Base-by-base conservation (phyloP, 2,797 vertebrate genomes). In the Cynodonichthys magdalenae region DNA sequence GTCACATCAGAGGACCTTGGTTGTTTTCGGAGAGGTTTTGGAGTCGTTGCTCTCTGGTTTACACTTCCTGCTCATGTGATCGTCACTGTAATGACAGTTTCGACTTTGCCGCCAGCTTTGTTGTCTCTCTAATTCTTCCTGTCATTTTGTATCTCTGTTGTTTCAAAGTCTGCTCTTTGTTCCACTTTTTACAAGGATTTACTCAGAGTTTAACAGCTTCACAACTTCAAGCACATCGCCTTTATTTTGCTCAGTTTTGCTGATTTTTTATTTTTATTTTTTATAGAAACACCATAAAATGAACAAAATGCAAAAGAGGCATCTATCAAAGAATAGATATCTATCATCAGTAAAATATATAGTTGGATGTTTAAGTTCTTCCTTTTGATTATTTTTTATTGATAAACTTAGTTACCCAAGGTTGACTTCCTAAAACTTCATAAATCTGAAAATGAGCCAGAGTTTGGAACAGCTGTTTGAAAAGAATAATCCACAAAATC, bases 11-110 rank as follows among this genome's bases (percentile, higher is more conserved):
- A 69, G 57, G 48, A 77, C 52, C 8, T 68, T 53, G 58, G 81
- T 66, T 58, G 20, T 61, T 75, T 71, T 77, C 34, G 36, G 71
- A 72, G 71, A 56, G 68, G 77, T 75, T 84, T n/a, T n/a, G 58
- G 60, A 46, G 71, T 69, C 54, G 74, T 52, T 74, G 64, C 71
- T 80, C 69, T 11, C 50, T 34, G 42, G 59, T 85, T 87, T 84
- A 79, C 65, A 72, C 74, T 66, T 79, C 80, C 75, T 62, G 72
- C 81, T 85, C 77, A 79, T 87, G 75, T 77, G 82, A 84, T 87
- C 62, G 36, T 79, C 76, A 45, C 63, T 58, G 52, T 87, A 88
- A 86, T 80, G 86, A 66, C 82, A 78, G 76, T 69, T 78, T 66
- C 75, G 84, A 88, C 89, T 87, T 89, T 87, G 88, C 86, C 73